phyloP scores from a whole-genome alignment of 1,140 invertebrate species.

The Panulirus ornatus region DNA sequence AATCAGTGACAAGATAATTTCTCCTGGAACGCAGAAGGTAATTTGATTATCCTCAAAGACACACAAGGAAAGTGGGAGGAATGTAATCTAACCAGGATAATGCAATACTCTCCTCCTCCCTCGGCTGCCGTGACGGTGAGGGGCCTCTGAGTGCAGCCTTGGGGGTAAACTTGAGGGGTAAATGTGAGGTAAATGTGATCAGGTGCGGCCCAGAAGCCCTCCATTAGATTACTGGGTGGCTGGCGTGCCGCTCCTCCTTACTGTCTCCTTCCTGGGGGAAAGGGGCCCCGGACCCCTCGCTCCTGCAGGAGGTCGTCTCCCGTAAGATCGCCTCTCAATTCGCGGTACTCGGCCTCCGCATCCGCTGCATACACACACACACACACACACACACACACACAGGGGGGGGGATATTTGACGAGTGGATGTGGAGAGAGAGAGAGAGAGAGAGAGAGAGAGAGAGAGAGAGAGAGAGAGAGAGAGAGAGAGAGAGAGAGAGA shows the following conservation, averaged over 20 bases:
- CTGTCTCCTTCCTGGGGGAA: neutral
- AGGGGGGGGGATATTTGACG: neutral
- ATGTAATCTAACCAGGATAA: too few species aligned
- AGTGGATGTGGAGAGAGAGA: neutral
- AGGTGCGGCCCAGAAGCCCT: neutral
- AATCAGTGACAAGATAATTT: too few species aligned
- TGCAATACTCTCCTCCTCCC: too few species aligned
- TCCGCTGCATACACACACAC: neutral
- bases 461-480: neutral
- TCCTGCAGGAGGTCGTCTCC: too few species aligned
- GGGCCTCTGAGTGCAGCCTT: too few species aligned
- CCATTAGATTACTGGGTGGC: neutral
- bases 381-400: neutral
- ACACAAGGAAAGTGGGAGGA: too few species aligned
- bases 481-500: neutral
- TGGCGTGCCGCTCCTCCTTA: constrained; percentile 29
- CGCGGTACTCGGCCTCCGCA: neutral
- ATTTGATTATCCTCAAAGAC: too few species aligned
- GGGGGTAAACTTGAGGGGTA: neutral
- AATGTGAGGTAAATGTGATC: neutral
- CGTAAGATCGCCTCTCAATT: too few species aligned
- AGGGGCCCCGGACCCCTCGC: too few species aligned
- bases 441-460: constrained; percentile 12
- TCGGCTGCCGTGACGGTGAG: too few species aligned
- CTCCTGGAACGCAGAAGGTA: too few species aligned